A percentile compares a stretch with the other conserved stretches of the same genome.
These are phyloP conservation scores for Calliopum simillimum DNA, from an alignment of 2,888 invertebrate species.

Conservation along the genomic window DNA sequence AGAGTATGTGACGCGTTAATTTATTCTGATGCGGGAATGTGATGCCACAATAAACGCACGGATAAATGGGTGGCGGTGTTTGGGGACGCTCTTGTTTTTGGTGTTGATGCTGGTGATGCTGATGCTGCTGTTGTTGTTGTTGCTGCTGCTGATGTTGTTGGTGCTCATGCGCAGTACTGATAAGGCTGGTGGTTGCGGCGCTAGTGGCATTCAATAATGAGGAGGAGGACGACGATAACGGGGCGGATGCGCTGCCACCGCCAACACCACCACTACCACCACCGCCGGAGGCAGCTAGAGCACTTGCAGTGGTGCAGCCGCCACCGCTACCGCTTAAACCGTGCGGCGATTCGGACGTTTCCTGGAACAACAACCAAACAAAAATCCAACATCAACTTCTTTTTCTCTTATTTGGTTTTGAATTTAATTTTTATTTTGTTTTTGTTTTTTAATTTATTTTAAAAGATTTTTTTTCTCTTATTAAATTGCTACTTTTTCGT, in stretches of 20 bases:
- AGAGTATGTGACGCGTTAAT: constrained; percentile 88
- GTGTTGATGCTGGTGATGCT: constrained; percentile 14
- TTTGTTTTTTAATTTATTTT: constrained; percentile 46
- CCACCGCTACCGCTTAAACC: constrained; percentile 70
- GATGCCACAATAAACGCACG: constrained; percentile 91
- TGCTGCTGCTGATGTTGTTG: constrained; percentile 12
- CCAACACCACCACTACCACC: constrained; percentile 37
- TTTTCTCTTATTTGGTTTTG: constrained; percentile 56
- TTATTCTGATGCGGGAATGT: constrained; percentile 91
- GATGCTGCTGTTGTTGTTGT: constrained; percentile 19
- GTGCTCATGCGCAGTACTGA: not conserved
- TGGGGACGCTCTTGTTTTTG: constrained; percentile 49
- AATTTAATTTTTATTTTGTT: constrained; percentile 46
- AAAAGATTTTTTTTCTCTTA: constrained; percentile 42
- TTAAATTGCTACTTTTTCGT: constrained; percentile 44
- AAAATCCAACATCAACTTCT: constrained; percentile 90
- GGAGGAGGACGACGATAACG: constrained; percentile 44
- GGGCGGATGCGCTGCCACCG: constrained; percentile 41
- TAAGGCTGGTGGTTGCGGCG: constrained; percentile 5
- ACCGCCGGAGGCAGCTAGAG: constrained; percentile 50
- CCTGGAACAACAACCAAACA: constrained; percentile 88
- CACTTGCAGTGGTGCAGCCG: constrained; percentile 54
- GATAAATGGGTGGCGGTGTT: constrained; percentile 71
- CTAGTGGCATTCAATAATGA: constrained; percentile 28
- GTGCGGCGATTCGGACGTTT: constrained; percentile 78